These are phyloP conservation scores for Athene cunicularia DNA, from an alignment of 2,113 vertebrate species.

Conservation along the genomic window DNA sequence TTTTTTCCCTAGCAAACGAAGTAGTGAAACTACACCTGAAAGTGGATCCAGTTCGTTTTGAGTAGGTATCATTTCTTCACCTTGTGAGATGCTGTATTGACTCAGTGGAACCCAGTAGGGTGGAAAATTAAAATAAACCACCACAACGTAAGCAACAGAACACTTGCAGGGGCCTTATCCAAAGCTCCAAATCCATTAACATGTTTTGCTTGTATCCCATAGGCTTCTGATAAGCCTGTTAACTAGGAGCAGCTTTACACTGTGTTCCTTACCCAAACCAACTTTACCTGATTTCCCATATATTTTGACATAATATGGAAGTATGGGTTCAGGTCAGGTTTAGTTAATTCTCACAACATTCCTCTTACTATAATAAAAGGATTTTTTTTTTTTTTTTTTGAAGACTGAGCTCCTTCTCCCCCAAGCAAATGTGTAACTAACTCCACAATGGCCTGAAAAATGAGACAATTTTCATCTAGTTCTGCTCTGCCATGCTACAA, in stretches of 20 bases:
- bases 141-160: background rate
- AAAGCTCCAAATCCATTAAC: background rate
- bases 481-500: background rate
- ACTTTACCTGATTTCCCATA: background rate
- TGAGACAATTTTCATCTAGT: background rate
- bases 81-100: background rate
- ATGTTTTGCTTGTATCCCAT: background rate
- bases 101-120: background rate
- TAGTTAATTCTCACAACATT: background rate
- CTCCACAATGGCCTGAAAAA: background rate
- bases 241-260: background rate
- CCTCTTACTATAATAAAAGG: background rate
- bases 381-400: background rate
- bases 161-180: background rate
- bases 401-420: background rate
- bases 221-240: background rate
- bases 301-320: background rate
- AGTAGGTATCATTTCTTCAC: background rate
- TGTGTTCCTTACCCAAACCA: background rate
- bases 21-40: constrained; percentile 79
- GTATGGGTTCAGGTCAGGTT: background rate
- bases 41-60: constrained; percentile 75
- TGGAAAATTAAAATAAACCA: background rate
- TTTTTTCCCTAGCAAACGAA: constrained; percentile 75
- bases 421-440: background rate